Evolutionary conservation across 1,140 invertebrate species (phyloP), one percentile per base, ranked within the genome.

Genomic region (Chlorops oryzae): DNA sequence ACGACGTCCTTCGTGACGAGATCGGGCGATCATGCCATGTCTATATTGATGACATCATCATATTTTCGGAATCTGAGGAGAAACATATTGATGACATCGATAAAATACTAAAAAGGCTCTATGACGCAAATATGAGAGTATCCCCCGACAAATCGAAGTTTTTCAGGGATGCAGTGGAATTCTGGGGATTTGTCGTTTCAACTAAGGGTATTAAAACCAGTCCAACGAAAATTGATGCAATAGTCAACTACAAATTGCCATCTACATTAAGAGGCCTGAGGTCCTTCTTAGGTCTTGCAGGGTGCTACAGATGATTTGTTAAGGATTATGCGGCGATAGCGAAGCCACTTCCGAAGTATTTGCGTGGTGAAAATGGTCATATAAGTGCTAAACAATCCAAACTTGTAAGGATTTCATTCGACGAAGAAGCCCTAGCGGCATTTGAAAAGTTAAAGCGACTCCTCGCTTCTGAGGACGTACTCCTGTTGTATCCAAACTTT

Each of bases 401-500:
- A 27, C 49, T 58, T 18, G 56, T 59, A 38, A 52, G 51, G 57
- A 45, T 71, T 54, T 18, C 10, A 48, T 32, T 52, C 10, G 27
- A 42, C 15, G 9, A 43, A 51, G 23, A 22, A 49, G 35, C 43
- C 17, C n/a, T 55, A 12, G 22, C 37, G 15, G 46, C 54, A 10
- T 44, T 55, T n/a, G 45, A 49, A 13, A 48, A 44, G 45, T 12
- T 47, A 27, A 51, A 51, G 21, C 42, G 38, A 6, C 35, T 28
- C 6, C 34, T 44, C 1, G 20, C 21, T 32, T 68, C 58, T 4
- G 65, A 68, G n/a, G 57, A 70, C 24, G 65, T 63, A 9, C 52
- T 76, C 21, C 25, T 45, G 20, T 52, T 56, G 45, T 65, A 62
- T 38, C 65, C 68, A 1, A 58, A 73, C 42, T 70, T 66, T 44